These are phyloP conservation scores for Merops nubicus DNA, from an alignment of 2,113 vertebrate genomes.

Conservation along the genomic window DNA sequence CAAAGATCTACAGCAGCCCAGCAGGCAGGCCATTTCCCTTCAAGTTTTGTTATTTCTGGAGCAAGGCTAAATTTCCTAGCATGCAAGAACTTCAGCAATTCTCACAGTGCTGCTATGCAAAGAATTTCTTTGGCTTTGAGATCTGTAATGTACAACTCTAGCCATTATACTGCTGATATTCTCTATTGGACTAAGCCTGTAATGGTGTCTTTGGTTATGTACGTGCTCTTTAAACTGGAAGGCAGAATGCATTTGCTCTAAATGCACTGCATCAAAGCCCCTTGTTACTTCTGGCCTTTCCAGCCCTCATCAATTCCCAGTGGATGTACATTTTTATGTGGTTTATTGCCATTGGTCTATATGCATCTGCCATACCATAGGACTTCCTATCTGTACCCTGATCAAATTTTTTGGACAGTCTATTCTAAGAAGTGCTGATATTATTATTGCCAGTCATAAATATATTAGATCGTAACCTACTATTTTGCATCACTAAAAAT, in stretches of 20 bases:
- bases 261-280: background rate
- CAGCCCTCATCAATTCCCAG: background rate
- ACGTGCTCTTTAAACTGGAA: background rate
- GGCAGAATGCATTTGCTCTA: background rate
- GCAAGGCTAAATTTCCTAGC: background rate
- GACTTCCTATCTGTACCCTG: background rate
- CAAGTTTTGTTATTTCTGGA: background rate
- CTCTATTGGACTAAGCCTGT: background rate
- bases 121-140: background rate
- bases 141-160: background rate
- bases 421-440: background rate
- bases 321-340: background rate
- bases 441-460: background rate
- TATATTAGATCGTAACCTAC: background rate
- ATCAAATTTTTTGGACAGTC: background rate
- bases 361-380: background rate
- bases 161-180: background rate
- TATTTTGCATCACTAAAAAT: background rate
- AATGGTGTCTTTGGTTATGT: background rate
- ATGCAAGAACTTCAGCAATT: background rate
- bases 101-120: conserved; percentile 14
- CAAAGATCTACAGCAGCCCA: background rate
- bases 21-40: background rate
- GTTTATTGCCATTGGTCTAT: background rate
- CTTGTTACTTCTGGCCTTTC: background rate